Evolutionary conservation across 2,888 invertebrate genomes (phyloP), one percentile per base, ranked within the genome.

Genomic region (Rhamnusium bicolor): DNA sequence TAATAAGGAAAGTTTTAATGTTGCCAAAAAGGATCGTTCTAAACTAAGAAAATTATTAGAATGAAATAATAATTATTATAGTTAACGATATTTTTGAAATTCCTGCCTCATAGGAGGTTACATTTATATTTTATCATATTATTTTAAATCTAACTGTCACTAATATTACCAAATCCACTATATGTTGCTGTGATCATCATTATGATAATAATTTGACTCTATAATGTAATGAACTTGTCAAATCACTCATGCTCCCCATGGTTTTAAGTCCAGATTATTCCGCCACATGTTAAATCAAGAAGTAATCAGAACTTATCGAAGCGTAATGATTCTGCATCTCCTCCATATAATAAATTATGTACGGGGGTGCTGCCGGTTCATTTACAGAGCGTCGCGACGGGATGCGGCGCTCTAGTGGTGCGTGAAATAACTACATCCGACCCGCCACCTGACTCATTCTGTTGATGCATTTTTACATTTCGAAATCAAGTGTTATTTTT

Each of bases 381-480:
- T 79, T 78, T 76, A 71, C 70, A 75, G 72, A 70, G 74, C 78
- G 77, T 76, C 79, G 68, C 78, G 79, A 78, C 76, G 80, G 46
- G 69, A 58, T 66, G 76, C 76, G 77, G 72, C 83, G 85, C 85
- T 84, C 81, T 80, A 83, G 60, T 80, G 84, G 80, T 74, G 84
- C 86, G 82, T 85, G 85, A 85, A 86, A 86, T 85, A 78, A 84
- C 83, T 81, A 72, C 76, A 77, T 77, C 72, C 76, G 76, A 75
- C 71, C 68, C 74, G 72, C 71, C 79, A 79, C 80, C 80, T 80
- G 76, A 74, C 71, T 69, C 67, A 66, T 66, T 21, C 19, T 21
- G n/a, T 24, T 14, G 7, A n/a, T 18, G 8, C 8, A 10, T 54
- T 54, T 54, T n/a, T 24, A 21, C 1, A 5, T 24, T 54, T 54